Conservation (phyloP, 2,888 invertebrate genomes). For the Megamerina dolium region DNA sequence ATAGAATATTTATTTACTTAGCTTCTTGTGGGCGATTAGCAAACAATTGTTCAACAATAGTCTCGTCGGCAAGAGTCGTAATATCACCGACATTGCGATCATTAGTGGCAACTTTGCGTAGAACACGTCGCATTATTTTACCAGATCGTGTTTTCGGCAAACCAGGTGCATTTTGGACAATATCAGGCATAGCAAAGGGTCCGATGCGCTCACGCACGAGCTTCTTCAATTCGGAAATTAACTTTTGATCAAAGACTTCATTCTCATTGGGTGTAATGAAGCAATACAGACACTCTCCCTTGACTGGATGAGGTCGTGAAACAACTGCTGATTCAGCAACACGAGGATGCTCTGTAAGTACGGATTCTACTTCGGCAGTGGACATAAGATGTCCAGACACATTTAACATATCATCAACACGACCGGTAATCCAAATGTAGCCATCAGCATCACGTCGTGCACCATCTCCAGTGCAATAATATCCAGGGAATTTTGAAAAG, state of each 20-base stretch:
- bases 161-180: conserved; percentile 87
- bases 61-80: conserved; percentile 88
- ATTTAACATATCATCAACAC: conserved; percentile 98
- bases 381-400: conserved; percentile 97
- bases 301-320: conserved; percentile 86
- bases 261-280: conserved; percentile 88
- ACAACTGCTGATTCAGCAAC: conserved; percentile 97
- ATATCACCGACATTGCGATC: conserved; percentile 88
- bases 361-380: conserved; percentile 88
- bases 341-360: conserved; percentile 67
- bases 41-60: conserved; percentile 77
- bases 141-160: conserved; percentile 96
- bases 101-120: conserved; percentile 87
- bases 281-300: conserved; percentile 96
- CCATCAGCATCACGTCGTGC: conserved; percentile 89
- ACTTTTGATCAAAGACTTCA: conserved; percentile 60
- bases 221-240: conserved; percentile 67
- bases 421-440: conserved; percentile 92
- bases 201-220: conserved; percentile 87
- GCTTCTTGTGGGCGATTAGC: conserved; percentile 59
- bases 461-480: conserved; percentile 98
- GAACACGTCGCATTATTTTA: conserved; percentile 94
- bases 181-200: conserved; percentile 92
- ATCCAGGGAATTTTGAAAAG: conserved; percentile 93
- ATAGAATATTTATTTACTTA: conserved; percentile 36